These are phyloP conservation scores for Drosophila santomea DNA, from an alignment of 1,140 invertebrate genomes.

Conservation along the genomic window DNA sequence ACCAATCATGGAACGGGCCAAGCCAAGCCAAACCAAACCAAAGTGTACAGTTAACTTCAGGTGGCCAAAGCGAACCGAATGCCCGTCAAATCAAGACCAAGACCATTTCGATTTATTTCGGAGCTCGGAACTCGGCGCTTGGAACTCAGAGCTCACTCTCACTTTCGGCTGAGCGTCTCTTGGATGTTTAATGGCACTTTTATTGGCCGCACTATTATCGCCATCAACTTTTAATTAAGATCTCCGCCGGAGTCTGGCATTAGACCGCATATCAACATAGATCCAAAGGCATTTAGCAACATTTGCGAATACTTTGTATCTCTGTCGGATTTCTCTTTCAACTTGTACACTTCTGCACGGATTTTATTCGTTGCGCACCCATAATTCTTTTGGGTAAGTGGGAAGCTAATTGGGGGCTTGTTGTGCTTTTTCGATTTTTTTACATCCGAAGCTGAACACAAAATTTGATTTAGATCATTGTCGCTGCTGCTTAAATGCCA, in stretches of 20 bases:
- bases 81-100: conserved; percentile 27
- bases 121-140: not conserved
- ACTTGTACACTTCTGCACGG: conserved; percentile 14
- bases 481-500: conserved; percentile 65
- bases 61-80: conserved; percentile 11
- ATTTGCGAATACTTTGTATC: conserved; percentile 64
- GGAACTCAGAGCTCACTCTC: conserved; percentile 34
- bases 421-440: conserved; percentile 37
- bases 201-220: conserved; percentile 68
- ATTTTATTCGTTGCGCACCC: conserved; percentile 53
- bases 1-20: conserved; percentile 26
- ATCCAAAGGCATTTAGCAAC: conserved; percentile 57
- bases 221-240: conserved; percentile 78
- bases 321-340: conserved; percentile 22
- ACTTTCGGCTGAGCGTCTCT: conserved; percentile 37
- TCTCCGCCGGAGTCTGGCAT: conserved; percentile 43
- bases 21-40: not conserved
- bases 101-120: conserved; percentile 23
- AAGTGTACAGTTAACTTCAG: not conserved
- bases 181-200: conserved; percentile 48
- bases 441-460: conserved; percentile 2
- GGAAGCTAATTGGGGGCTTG: conserved; percentile 78
- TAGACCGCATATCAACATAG: conserved; percentile 21
- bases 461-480: conserved; percentile 68
- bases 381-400: conserved; percentile 80